Conservation (phyloP, 2,888 invertebrate genomes). For the Melangyna quadrimaculata region DNA sequence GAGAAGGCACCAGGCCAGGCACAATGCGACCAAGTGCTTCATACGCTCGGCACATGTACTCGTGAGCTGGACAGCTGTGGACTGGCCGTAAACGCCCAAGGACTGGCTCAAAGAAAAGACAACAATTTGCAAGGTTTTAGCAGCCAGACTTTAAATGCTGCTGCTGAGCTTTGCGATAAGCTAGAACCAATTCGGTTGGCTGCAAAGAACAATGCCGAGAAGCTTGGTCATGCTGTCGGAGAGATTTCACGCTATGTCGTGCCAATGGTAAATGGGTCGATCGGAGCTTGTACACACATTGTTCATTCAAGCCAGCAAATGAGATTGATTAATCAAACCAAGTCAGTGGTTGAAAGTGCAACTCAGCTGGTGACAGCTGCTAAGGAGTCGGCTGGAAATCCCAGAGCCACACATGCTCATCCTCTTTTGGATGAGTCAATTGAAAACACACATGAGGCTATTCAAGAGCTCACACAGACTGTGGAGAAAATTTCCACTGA, state of each 20-base stretch:
- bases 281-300: slow-evolving; percentile 94
- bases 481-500: slow-evolving; percentile 92
- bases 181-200: slow-evolving; percentile 92
- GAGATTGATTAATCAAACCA: slow-evolving; percentile 92
- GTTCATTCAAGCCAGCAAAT: slow-evolving; percentile 94
- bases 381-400: slow-evolving; percentile 96
- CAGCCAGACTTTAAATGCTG: slow-evolving; percentile 90
- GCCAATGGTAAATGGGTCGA: slow-evolving; percentile 90
- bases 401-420: slow-evolving; percentile 91
- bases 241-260: slow-evolving; percentile 90
- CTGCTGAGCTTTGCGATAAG: slow-evolving; percentile 90
- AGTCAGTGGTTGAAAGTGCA: slow-evolving; percentile 97
- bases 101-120: slow-evolving; percentile 86
- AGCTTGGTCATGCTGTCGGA: slow-evolving; percentile 92
- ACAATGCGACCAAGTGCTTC: slow-evolving; percentile 93
- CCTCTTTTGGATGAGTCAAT: slow-evolving; percentile 91
- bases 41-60: slow-evolving; percentile 88
- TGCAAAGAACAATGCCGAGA: slow-evolving; percentile 95
- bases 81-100: slow-evolving; percentile 93
- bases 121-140: slow-evolving; percentile 89
- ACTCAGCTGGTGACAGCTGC: slow-evolving; percentile 91
- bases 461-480: slow-evolving; percentile 90
- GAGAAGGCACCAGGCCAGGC: slow-evolving; percentile 98
- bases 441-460: slow-evolving; percentile 88
- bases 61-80: slow-evolving; percentile 93